Evolutionary conservation across 2,888 invertebrate genomes (phyloP).

Genomic region (Leptura quadrifasciata): DNA sequence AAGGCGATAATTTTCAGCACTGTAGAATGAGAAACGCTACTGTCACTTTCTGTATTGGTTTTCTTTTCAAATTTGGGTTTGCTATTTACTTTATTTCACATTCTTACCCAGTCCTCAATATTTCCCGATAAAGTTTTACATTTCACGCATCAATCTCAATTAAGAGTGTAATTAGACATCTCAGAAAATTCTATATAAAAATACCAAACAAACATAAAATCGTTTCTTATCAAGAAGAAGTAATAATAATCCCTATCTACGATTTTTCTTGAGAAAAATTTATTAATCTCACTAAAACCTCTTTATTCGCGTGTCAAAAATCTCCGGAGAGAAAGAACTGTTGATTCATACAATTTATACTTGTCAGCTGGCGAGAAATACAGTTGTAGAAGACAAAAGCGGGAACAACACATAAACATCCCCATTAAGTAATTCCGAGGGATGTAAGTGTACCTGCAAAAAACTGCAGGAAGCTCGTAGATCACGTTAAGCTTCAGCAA

Average conservation of each 20-base stretch:
- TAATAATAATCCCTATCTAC: constrained; percentile 10
- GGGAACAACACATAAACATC: constrained; percentile 38
- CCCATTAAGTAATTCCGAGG: constrained; percentile 37
- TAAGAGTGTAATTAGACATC: background rate
- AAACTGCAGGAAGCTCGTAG: constrained; percentile 35
- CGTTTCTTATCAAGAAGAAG: background rate
- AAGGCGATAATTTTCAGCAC: too few relatives aligned
- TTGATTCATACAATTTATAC: constrained; percentile 38
- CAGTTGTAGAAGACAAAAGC: constrained; percentile 35
- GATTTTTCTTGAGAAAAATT: constrained; percentile 35
- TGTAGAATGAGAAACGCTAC: too few relatives aligned
- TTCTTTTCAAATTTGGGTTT: too few relatives aligned
- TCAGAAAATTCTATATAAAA: background rate
- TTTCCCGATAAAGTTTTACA: background rate
- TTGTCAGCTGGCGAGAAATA: constrained; percentile 30
- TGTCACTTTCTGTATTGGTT: too few relatives aligned
- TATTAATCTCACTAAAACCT: constrained; percentile 44
- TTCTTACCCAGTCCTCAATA: background rate
- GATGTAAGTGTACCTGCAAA: constrained; percentile 15
- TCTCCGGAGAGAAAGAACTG: constrained; percentile 30
- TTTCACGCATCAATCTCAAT: background rate
- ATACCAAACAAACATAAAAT: background rate
- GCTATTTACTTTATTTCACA: background rate
- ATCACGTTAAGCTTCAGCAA: constrained; percentile 10
- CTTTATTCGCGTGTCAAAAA: constrained; percentile 41